Conservation (phyloP, 2,797 vertebrate genomes). For the Paratrypauchen microcephalus region DNA sequence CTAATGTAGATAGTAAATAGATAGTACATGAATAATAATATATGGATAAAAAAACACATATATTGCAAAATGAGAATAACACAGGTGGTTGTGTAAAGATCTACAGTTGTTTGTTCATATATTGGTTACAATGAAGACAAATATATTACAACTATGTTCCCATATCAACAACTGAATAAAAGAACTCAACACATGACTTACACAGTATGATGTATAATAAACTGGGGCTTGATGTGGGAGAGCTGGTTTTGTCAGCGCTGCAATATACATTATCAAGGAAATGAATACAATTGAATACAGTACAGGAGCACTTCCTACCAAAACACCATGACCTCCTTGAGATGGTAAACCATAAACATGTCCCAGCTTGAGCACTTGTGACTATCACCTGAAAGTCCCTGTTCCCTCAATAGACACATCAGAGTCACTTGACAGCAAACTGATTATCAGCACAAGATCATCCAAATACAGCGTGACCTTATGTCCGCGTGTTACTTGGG, state of each 20-base stretch:
- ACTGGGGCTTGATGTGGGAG: not conserved
- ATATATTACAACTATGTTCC: not conserved
- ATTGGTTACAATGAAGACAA: not conserved
- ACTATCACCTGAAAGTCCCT: constrained; percentile 45
- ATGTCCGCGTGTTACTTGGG: not conserved
- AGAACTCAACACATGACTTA: not conserved
- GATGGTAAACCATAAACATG: constrained; percentile 19
- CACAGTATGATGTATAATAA: no score
- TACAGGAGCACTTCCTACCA: not conserved
- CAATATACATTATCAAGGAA: not conserved
- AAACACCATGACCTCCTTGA: constrained; percentile 2
- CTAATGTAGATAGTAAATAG: no score
- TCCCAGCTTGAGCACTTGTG: constrained; percentile 34
- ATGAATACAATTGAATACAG: not conserved
- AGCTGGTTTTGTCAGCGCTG: not conserved
- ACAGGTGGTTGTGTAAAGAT: not conserved
- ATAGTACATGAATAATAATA: not conserved
- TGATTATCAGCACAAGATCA: constrained; percentile 23
- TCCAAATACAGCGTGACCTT: constrained; percentile 23
- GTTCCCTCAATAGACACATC: constrained; percentile 11
- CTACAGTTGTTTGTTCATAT: not conserved
- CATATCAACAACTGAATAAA: not conserved
- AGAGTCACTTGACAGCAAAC: constrained; percentile 21
- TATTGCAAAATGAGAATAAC: not conserved
- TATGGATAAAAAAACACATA: not conserved